Percentiles rank a stretch among this genome's conserved stretches.
Evolutionary conservation across 1,140 invertebrate genomes (phyloP).

Genomic region (Drosophila punjabiensis): DNA sequence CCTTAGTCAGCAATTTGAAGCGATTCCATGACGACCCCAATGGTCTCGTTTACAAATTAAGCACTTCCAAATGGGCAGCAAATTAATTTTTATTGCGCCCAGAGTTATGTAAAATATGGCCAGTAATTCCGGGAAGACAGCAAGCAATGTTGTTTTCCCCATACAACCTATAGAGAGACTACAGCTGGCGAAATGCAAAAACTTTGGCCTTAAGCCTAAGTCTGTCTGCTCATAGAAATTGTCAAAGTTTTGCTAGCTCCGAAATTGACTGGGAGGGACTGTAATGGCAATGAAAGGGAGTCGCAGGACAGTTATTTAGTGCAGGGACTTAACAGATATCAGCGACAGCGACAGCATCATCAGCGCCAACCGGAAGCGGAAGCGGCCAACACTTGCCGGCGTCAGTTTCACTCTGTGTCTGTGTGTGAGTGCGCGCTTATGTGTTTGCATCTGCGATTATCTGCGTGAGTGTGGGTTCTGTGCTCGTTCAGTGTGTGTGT

Average conservation of each 20-base stretch:
- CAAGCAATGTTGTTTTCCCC: conserved; percentile 18
- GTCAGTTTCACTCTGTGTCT: conserved; percentile 14
- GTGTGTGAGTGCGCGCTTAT: conserved; percentile 5
- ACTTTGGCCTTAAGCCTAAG: conserved; percentile 53
- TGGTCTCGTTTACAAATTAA: conserved; percentile 83
- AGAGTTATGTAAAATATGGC: conserved; percentile 80
- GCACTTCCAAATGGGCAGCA: conserved; percentile 81
- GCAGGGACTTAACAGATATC: conserved; percentile 69
- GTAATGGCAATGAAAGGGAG: background rate
- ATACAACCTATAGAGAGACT: conserved; percentile 10
- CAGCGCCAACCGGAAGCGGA: conserved; percentile 66
- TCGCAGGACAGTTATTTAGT: conserved; percentile 70
- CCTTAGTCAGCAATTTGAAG: conserved; percentile 58
- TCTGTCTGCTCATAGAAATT: conserved; percentile 61
- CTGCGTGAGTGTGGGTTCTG: conserved; percentile 4
- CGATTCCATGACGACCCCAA: conserved; percentile 65
- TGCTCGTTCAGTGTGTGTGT: background rate
- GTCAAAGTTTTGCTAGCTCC: conserved; percentile 64
- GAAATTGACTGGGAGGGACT: conserved; percentile 47
- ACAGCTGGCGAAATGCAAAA: conserved; percentile 63
- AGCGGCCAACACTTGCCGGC: conserved; percentile 64
- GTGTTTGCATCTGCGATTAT: conserved; percentile 35
- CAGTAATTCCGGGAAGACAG: conserved; percentile 23
- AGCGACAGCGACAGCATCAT: conserved; percentile 26
- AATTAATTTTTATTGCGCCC: conserved; percentile 81